Base-by-base conservation (phyloP, 2,113 vertebrate genomes). In the Delphinus delphis region DNA sequence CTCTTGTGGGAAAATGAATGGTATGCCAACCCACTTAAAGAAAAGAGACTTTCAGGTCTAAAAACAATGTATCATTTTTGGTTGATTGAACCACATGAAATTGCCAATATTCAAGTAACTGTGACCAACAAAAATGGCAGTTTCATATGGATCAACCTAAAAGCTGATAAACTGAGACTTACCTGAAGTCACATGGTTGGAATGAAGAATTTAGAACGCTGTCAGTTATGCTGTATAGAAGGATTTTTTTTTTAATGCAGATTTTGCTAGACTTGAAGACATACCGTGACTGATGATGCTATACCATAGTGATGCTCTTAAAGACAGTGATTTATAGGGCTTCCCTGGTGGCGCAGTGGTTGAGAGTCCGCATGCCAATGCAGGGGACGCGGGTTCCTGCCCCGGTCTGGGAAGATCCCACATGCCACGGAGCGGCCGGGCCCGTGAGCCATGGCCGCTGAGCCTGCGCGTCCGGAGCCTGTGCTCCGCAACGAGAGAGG, bases 181-280 rank as follows among this genome's bases (percentile, higher is more conserved):
- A 25, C 8, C 17, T 91, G 36, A 93, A 85, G 41, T 84, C 65
- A 53, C 18, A 58, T 67, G 15, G 50, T 28, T 60, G 89, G 63
- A 94, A 83, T 63, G 14, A 95, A 89, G 50, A 83, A 70, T 70
- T n/a, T 95, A 58, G 86, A 86, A 87, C n/a, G 53, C 65, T 71
- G 70, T 67, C 53, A 95, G 44, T 36, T 47, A 62, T 18, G 18
- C 8, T 79, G 6, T 12, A 10, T 68, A 90, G 20, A n/a, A 1
- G 18, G 41, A 15, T n/a, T 50, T 36, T 36, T 77, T 89, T 89
- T 44, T 17, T 31, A 85, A 83, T 73, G 74, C 5, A 88, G 26
- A 80, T 53, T 74, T 84, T 25, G 50, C 26, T 71, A 63, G 58
- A 96, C n/a, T 96, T 60, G 23, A 96, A 92, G 76, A 60, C 15